A percentile compares a stretch with the other conserved stretches of the same genome.
phyloP scores from a whole-genome alignment of 2,888 invertebrate genomes.

The Pseudoips prasinana region DNA sequence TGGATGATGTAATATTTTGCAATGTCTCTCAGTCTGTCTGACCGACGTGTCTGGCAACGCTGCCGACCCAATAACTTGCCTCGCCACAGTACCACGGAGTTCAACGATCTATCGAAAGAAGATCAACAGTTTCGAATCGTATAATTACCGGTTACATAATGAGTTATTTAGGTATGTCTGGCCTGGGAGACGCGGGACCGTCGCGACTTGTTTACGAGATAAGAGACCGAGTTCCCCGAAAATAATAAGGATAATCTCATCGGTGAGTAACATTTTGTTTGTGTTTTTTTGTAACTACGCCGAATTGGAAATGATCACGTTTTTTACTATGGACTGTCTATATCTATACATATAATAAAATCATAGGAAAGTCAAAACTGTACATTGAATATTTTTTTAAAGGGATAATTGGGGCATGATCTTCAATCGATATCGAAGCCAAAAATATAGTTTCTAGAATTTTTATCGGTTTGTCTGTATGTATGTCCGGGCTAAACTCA shows the following conservation, averaged over 20 bases:
- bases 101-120: conserved; percentile 38
- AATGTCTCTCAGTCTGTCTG: conserved; percentile 18
- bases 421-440: no score
- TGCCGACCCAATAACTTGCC: conserved; percentile 44
- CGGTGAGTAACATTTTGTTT: no score
- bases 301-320: no score
- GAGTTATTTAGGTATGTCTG: conserved; percentile 19
- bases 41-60: conserved; percentile 27
- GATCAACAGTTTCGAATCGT: conserved; percentile 28
- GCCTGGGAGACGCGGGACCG: conserved; percentile 6
- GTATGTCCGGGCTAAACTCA: no score
- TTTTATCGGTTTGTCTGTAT: no score
- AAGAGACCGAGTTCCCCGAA: conserved; percentile 11
- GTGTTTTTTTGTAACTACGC: no score
- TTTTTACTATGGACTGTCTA: no score
- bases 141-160: conserved; percentile 29
- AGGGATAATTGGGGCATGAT: no score
- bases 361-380: no score
- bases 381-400: no score
- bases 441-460: no score
- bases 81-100: conserved; percentile 32
- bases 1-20: conserved; percentile 14
- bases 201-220: conserved; percentile 5
- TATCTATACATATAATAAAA: no score
- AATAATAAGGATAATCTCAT: conserved; percentile 6